These are phyloP conservation scores for Zaprionus obscuricornis DNA, from an alignment of 2,888 invertebrate genomes.

Conservation along the genomic window DNA sequence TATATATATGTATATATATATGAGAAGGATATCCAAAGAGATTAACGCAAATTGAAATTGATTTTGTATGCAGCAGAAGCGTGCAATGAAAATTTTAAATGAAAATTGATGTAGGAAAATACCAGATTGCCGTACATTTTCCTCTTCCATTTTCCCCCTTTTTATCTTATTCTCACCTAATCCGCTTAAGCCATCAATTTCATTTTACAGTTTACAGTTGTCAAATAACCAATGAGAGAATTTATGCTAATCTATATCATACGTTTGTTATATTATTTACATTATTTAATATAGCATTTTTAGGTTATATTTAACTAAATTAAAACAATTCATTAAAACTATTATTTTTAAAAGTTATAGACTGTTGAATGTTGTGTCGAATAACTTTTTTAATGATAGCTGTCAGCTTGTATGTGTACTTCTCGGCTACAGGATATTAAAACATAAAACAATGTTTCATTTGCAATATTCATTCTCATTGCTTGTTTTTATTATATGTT, in stretches of 20 bases:
- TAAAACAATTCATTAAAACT: slow-evolving; percentile 48
- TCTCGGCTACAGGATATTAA: too few relatives aligned
- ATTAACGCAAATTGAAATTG: slow-evolving; percentile 60
- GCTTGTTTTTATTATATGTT: too few relatives aligned
- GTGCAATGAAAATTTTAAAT: slow-evolving; percentile 45
- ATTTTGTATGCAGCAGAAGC: slow-evolving; percentile 39
- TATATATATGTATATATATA: neutral
- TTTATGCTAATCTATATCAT: slow-evolving; percentile 3
- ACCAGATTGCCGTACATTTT: slow-evolving; percentile 1
- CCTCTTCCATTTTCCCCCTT: neutral
- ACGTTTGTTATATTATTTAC: slow-evolving; percentile 13
- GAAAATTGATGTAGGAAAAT: slow-evolving; percentile 52
- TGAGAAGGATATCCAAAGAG: slow-evolving; percentile 40
- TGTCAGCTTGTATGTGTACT: too few relatives aligned
- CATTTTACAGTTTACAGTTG: slow-evolving; percentile 41
- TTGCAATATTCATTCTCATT: too few relatives aligned
- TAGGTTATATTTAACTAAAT: too few relatives aligned
- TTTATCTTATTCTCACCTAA: slow-evolving; percentile 22
- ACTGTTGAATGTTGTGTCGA: too few relatives aligned
- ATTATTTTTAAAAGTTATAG: too few relatives aligned
- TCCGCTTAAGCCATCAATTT: slow-evolving; percentile 49
- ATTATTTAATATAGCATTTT: too few relatives aligned
- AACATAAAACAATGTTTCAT: too few relatives aligned
- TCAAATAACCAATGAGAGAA: slow-evolving; percentile 30
- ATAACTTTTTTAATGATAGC: too few relatives aligned